Conservation (phyloP, 1,140 invertebrate genomes). For the Drosophila paulistorum region DNA sequence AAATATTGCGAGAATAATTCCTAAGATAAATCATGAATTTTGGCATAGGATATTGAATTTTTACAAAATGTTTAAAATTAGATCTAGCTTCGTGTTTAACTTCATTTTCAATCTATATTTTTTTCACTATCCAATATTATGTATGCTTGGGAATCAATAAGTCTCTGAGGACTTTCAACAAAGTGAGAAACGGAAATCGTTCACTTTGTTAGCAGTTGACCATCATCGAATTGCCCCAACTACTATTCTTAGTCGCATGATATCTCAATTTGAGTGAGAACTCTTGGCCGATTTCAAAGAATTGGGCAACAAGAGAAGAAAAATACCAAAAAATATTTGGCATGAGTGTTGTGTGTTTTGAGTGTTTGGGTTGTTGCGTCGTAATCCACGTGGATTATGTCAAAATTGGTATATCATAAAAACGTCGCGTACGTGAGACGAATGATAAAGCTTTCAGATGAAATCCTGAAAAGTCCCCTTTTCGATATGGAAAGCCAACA, state of each 20-base stretch:
- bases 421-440: slow-evolving; percentile 74
- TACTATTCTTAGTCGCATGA: slow-evolving; percentile 12
- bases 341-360: slow-evolving; percentile 26
- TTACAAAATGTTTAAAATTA: not conserved
- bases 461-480: slow-evolving; percentile 43
- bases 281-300: slow-evolving; percentile 47
- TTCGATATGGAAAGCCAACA: slow-evolving; percentile 30
- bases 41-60: too few relatives aligned
- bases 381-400: slow-evolving; percentile 79
- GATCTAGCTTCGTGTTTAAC: not conserved
- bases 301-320: not conserved
- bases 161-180: slow-evolving; percentile 27
- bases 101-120: not conserved
- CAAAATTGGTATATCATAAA: slow-evolving; percentile 81
- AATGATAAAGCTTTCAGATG: slow-evolving; percentile 41
- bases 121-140: not conserved
- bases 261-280: slow-evolving; percentile 26
- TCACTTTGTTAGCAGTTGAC: slow-evolving; percentile 37
- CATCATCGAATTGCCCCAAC: not conserved
- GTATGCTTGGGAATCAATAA: not conserved
- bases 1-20: too few relatives aligned
- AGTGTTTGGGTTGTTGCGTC: slow-evolving; percentile 29
- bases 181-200: slow-evolving; percentile 49
- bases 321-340: slow-evolving; percentile 14
- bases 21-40: too few relatives aligned